A percentile compares a stretch with the other conserved stretches of the same genome.
These are phyloP conservation scores for Drosophila tsacasi DNA, from an alignment of 1,140 invertebrate genomes.

Conservation along the genomic window DNA sequence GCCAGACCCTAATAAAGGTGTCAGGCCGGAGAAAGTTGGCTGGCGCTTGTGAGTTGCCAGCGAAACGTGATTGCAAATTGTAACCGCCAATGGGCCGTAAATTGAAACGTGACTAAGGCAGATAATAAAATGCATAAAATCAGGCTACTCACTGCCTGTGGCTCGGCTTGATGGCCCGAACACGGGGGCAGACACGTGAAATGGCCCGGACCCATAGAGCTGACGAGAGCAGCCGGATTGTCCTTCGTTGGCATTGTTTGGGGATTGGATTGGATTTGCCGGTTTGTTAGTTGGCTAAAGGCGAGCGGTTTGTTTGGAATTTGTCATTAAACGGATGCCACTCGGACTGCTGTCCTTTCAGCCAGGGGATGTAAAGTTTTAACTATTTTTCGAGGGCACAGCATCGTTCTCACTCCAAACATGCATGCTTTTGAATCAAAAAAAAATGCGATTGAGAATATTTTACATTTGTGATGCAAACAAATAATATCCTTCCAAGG, in stretches of 20 bases:
- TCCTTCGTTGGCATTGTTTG: constrained; percentile 45
- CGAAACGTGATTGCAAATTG: constrained; percentile 84
- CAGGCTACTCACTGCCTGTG: constrained; percentile 72
- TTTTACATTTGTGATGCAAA: background rate
- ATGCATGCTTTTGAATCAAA: background rate
- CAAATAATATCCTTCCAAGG: no score
- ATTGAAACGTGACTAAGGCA: constrained; percentile 85
- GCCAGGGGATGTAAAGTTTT: background rate
- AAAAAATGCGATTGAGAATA: background rate
- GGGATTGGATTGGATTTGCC: constrained; percentile 38
- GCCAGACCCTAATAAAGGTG: constrained; percentile 76
- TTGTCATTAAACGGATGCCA: constrained; percentile 73
- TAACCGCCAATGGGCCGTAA: constrained; percentile 85
- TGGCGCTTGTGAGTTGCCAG: constrained; percentile 31
- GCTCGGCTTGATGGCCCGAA: constrained; percentile 50
- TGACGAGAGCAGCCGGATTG: constrained; percentile 6
- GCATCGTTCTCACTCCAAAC: background rate
- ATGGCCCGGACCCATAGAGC: constrained; percentile 18
- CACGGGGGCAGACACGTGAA: constrained; percentile 65
- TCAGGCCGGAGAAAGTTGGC: constrained; percentile 70
- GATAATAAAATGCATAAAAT: constrained; percentile 85
- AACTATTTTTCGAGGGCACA: background rate
- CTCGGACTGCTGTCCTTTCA: constrained; percentile 1
- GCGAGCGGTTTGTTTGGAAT: constrained; percentile 56
- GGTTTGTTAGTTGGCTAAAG: constrained; percentile 34